Evolutionary conservation across 2,113 vertebrate genomes (phyloP), one percentile per base, ranked within the genome.

Genomic region (Thunnus maccoyii): DNA sequence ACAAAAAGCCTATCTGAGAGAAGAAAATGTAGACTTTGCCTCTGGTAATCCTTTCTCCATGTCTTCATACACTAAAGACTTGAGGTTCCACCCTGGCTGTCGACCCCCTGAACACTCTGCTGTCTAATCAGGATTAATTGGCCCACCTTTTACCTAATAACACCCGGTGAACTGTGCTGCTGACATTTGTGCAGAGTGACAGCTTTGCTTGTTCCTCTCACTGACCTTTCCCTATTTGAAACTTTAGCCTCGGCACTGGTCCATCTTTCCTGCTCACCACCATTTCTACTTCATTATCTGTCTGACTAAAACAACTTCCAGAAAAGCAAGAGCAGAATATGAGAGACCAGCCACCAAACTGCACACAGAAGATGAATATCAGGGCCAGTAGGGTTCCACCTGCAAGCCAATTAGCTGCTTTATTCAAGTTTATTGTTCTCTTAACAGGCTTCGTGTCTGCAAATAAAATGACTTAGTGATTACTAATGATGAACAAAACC

Each of bases 131-230:
- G 51, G 76, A 83, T 61, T 87, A 85, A 84, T 82, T 88, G 67
- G 66, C 73, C 52, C 46, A 58, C 73, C 68, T 27, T 48, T 56
- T 76, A 55, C 75, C 65, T 58, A 20, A 65, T 58, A 67, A 63
- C 76, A 76, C 44, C 62, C 18, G 58, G 54, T 70, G 67, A 83
- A 84, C 62, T 75, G 74, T 50, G 67, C 74, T 61, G n/a, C 83
- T 75, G 69, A 88, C 87, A 88, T 83, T 85, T 85, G 69, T 64
- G 27, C 1, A 3, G 47, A 56, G 17, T 73, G 80, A 86, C 82
- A 82, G 76, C 70, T 78, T 64, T 4, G 54, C 70, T 64, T 63
- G 57, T 78, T 79, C 54, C 65, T 80, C 20, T 46, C 9, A n/a
- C 56, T 85, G 84, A 88, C 84, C 76, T 87, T 85, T 54, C 18